These are phyloP conservation scores for Heteromormyrus szaboi DNA, from an alignment of 2,797 vertebrate genomes.

Conservation along the genomic window DNA sequence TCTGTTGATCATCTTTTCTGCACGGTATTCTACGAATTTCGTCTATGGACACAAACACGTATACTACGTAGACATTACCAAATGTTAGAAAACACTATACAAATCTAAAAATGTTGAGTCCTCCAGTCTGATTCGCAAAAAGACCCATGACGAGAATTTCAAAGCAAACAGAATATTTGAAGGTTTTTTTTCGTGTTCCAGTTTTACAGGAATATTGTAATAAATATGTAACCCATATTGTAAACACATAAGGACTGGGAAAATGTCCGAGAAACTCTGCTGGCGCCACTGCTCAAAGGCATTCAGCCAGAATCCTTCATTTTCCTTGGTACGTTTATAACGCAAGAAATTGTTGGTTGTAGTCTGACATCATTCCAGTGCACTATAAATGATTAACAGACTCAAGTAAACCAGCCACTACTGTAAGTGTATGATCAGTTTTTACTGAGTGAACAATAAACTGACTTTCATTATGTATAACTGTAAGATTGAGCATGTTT, in stretches of 20 bases:
- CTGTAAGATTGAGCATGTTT: background rate
- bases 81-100: background rate
- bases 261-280: background rate
- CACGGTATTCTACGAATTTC: conserved; percentile 40
- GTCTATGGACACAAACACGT: conserved; percentile 22
- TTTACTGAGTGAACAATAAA: conserved; percentile 10
- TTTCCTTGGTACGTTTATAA: background rate
- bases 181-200: background rate
- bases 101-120: background rate
- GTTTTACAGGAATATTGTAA: background rate
- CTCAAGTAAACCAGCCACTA: background rate
- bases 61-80: background rate
- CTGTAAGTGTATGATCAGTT: background rate
- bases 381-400: background rate
- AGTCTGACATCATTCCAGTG: background rate
- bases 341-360: background rate
- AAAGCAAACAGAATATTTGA: background rate
- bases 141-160: conserved; percentile 19
- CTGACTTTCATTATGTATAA: background rate
- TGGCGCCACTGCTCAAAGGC: background rate
- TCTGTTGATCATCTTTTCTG: background rate
- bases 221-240: background rate
- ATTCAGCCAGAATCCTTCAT: background rate
- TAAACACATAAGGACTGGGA: background rate
- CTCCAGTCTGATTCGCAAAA: conserved; percentile 22